Conservation (phyloP, 2,797 vertebrate genomes). For the Pseudochirops cupreus region DNA sequence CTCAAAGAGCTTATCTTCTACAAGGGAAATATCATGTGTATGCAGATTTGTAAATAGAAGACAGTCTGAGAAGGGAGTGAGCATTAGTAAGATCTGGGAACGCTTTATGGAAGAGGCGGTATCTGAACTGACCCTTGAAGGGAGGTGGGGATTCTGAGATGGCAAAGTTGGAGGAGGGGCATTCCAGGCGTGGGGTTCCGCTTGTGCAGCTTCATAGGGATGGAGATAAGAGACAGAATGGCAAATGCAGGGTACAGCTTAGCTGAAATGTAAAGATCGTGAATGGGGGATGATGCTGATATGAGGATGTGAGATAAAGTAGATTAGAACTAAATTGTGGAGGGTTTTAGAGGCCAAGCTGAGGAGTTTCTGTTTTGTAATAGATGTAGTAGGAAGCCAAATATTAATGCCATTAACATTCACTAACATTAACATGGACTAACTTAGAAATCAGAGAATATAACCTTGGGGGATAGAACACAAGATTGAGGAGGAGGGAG, state of each 20-base stretch:
- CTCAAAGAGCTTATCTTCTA: background rate
- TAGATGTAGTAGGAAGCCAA: background rate
- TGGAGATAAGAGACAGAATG: background rate
- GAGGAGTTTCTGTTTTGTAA: background rate
- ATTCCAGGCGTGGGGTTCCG: background rate
- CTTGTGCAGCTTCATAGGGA: background rate
- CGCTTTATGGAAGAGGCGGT: background rate
- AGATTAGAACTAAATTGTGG: background rate
- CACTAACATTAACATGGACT: conserved; percentile 7
- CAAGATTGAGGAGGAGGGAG: background rate
- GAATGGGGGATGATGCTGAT: background rate
- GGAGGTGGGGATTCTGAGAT: background rate
- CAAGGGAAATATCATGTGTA: background rate
- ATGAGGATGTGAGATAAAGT: background rate
- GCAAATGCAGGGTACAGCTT: background rate
- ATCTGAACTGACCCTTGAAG: background rate
- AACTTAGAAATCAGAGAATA: conserved; percentile 31
- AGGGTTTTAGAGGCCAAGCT: background rate
- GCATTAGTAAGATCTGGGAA: background rate
- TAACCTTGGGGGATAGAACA: background rate
- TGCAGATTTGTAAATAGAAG: background rate
- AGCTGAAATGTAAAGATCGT: background rate
- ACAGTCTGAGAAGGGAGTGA: background rate
- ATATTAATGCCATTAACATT: background rate
- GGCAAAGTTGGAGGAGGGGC: background rate